Conservation (phyloP, 2,113 vertebrate genomes). For the Dunckerocampus dactyliophorus region DNA sequence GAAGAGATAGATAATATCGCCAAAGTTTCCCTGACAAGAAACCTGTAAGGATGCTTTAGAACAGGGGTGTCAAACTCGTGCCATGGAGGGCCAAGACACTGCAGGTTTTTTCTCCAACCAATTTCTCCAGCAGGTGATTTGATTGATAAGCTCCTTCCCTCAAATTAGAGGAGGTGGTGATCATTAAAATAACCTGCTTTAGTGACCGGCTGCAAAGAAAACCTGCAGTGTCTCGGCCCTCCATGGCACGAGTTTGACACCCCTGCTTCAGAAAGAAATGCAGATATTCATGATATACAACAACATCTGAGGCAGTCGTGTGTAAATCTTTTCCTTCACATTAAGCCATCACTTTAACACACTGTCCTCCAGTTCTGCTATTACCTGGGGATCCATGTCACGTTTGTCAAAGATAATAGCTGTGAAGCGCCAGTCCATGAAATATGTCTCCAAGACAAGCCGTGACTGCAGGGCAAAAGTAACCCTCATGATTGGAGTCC, state of each 20-base stretch:
- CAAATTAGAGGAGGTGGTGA: too few relatives aligned
- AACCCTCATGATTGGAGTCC: slow-evolving; percentile 54
- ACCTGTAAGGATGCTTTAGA: background rate
- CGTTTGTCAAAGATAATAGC: slow-evolving; percentile 60
- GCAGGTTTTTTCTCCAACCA: too few relatives aligned
- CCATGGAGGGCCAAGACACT: too few relatives aligned
- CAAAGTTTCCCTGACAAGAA: background rate
- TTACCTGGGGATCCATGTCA: slow-evolving; percentile 48
- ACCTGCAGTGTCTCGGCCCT: too few relatives aligned
- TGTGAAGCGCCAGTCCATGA: slow-evolving; percentile 37
- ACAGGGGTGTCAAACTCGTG: too few relatives aligned
- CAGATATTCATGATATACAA: background rate
- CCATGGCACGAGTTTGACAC: too few relatives aligned
- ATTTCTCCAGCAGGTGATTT: too few relatives aligned
- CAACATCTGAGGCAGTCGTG: background rate
- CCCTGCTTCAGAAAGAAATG: background rate
- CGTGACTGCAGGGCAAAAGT: slow-evolving; percentile 39
- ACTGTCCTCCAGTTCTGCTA: slow-evolving; percentile 29
- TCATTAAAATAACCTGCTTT: too few relatives aligned
- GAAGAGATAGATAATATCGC: background rate
- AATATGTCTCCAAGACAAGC: slow-evolving; percentile 32
- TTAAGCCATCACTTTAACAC: slow-evolving; percentile 35
- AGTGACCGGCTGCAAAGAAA: too few relatives aligned
- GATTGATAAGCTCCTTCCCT: too few relatives aligned
- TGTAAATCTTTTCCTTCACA: slow-evolving; percentile 45